Evolutionary conservation across 2,797 vertebrate species (phyloP), one percentile per base, ranked within the genome.

Genomic region (Cottoperca gobio): DNA sequence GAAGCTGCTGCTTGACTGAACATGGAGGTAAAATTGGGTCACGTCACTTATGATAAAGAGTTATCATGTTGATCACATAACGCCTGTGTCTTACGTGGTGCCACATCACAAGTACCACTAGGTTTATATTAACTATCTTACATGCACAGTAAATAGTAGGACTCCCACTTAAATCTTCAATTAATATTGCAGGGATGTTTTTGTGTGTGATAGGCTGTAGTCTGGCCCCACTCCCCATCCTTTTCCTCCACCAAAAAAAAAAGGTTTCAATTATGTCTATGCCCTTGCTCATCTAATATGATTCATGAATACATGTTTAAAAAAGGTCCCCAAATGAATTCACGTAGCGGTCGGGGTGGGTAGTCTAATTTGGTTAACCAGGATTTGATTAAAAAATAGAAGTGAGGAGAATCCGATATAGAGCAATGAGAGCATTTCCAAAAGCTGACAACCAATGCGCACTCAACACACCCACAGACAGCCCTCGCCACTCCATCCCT

Each of bases 391-490:
- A 23, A 58, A 59, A 63, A 64, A 82, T 2, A 50, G 16, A 60
- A 70, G 4, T 88, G 86, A 86, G 74, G 82, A 86, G 82, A 90
- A 86, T 88, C 85, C 65, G 70, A 89, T 83, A 89, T 82, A 55
- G 75, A 87, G 88, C 79, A 76, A 81, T 78, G 70, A 83, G 83
- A 84, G 86, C 71, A 55, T 88, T 83, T 88, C 72, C 78, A 87
- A 86, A 82, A 84, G 83, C 81, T 83, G 88, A 74, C 84, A 84
- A 68, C 70, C 86, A 70, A 81, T 84, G 86, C 86, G 80, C 87
- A 88, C 87, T 84, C 78, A 28, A 88, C 91, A 92, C 91, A 89
- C 93, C 83, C 90, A 91, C 89, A 73, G 79, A 85, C 89, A 73
- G 74, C 77, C 46, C 76, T 76, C 82, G 24, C 59, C 79, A 61